These are phyloP conservation scores for Papilio aristodemus DNA, from an alignment of 1,140 invertebrate species.

Conservation along the genomic window DNA sequence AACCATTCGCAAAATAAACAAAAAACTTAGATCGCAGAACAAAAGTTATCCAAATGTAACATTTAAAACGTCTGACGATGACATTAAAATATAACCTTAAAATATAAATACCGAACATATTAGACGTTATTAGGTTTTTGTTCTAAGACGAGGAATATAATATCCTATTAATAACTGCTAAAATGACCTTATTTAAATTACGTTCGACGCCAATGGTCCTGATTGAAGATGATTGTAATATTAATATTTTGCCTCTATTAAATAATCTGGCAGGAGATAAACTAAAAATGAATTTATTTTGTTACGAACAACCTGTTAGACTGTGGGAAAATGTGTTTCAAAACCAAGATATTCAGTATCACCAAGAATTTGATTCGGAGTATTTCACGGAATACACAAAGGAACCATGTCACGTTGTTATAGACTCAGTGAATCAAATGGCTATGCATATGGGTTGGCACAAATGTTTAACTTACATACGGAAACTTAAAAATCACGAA, in stretches of 20 bases:
- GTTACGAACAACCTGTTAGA: constrained; percentile 64
- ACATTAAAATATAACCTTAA: no score
- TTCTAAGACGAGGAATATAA: no score
- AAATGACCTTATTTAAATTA: constrained; percentile 64
- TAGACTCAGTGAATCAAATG: constrained; percentile 77
- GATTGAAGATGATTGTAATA: constrained; percentile 65
- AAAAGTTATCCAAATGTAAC: no score
- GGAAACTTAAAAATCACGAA: constrained; percentile 43
- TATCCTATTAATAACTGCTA: neutral
- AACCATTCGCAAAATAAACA: no score
- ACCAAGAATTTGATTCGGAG: constrained; percentile 48
- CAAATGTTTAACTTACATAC: constrained; percentile 53
- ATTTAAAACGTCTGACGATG: no score
- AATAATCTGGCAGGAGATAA: constrained; percentile 50
- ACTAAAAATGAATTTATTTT: constrained; percentile 53
- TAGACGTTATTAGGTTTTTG: no score
- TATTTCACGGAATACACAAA: constrained; percentile 39
- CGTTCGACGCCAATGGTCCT: constrained; percentile 56
- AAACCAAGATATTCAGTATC: constrained; percentile 41
- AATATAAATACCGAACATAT: no score
- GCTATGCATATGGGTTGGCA: constrained; percentile 60
- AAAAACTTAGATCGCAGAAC: no score
- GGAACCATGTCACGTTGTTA: constrained; percentile 53
- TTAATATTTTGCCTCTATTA: constrained; percentile 63
- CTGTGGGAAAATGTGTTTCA: constrained; percentile 65